These are phyloP conservation scores for Linnaemya tessellans DNA, from an alignment of 2,888 invertebrate genomes.

Conservation along the genomic window DNA sequence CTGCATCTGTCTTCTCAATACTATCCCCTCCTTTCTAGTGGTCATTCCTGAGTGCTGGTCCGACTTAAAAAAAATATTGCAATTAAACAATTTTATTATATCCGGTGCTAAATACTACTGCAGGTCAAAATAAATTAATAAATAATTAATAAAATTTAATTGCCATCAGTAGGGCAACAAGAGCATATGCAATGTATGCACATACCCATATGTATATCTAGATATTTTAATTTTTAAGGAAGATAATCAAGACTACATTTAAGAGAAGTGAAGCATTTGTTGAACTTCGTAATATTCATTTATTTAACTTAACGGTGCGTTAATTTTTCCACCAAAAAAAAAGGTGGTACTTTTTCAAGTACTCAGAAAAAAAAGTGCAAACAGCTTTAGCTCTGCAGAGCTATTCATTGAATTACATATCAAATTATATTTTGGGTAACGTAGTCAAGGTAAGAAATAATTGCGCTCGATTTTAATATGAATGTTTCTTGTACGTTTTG, in stretches of 20 bases:
- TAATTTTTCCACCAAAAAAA: slow-evolving; percentile 53
- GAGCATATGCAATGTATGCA: neutral
- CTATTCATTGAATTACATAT: slow-evolving; percentile 7
- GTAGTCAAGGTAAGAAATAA: slow-evolving; percentile 58
- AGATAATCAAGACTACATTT: slow-evolving; percentile 7
- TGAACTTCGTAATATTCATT: slow-evolving; percentile 46
- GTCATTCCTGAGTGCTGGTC: no score
- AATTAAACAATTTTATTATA: no score
- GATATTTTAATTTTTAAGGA: slow-evolving; percentile 4
- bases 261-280: slow-evolving; percentile 23
- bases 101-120: no score
- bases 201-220: no score
- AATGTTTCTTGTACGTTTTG: slow-evolving; percentile 8
- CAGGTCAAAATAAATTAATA: no score
- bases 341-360: slow-evolving; percentile 53
- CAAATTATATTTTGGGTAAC: neutral
- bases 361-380: slow-evolving; percentile 25
- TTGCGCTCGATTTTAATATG: slow-evolving; percentile 27
- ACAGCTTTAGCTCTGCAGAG: slow-evolving; percentile 16
- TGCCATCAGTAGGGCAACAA: neutral
- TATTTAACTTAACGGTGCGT: slow-evolving; percentile 66
- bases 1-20: no score
- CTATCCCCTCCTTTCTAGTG: no score
- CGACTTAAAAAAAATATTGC: no score
- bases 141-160: neutral